These are phyloP conservation scores for Tragulus kanchil DNA, from an alignment of 2,113 vertebrate genomes.

Conservation along the genomic window DNA sequence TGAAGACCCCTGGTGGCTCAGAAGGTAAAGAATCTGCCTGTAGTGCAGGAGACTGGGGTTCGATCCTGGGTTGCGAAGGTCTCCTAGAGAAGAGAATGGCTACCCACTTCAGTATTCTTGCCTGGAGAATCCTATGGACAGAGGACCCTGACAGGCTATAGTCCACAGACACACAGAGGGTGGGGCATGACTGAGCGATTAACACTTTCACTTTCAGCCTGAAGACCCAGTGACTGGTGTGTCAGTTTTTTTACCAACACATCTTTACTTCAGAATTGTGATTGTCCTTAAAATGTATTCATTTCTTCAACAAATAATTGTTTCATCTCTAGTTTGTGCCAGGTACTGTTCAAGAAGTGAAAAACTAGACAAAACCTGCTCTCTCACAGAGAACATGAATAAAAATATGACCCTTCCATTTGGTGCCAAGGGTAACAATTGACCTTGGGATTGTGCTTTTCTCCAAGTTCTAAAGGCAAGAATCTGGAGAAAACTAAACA, in stretches of 20 bases:
- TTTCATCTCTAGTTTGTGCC: background rate
- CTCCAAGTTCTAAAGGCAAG: slow-evolving; percentile 6
- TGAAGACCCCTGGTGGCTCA: background rate
- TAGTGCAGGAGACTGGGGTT: background rate
- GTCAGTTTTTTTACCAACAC: background rate
- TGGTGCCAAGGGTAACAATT: background rate
- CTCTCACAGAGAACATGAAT: background rate
- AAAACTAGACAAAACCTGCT: background rate
- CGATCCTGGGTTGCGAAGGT: background rate
- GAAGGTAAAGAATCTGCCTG: background rate
- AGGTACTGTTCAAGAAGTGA: background rate
- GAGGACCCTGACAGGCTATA: background rate
- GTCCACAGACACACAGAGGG: background rate
- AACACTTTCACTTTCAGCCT: background rate
- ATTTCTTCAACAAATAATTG: slow-evolving; percentile 27
- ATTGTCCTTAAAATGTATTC: background rate
- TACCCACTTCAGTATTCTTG: background rate
- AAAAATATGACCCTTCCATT: background rate
- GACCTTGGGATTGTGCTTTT: background rate
- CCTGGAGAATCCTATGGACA: background rate
- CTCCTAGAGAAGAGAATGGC: background rate
- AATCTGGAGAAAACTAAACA: background rate
- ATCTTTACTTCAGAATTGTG: background rate
- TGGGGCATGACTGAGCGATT: background rate
- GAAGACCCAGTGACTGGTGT: background rate